These are phyloP conservation scores for Patella pellucida DNA, from an alignment of 2,888 invertebrate genomes.

Conservation along the genomic window DNA sequence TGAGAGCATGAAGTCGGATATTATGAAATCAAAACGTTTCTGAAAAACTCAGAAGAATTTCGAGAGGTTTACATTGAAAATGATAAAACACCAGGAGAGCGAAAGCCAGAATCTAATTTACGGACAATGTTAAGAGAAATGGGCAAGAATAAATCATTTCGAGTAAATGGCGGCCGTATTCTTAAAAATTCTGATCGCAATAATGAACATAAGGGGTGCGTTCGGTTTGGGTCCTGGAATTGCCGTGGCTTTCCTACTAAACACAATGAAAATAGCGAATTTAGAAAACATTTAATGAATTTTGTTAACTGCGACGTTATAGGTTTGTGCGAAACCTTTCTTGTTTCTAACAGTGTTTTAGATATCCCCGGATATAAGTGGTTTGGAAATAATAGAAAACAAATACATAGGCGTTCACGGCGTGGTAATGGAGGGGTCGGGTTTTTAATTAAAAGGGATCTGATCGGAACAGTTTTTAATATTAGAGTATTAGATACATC, in stretches of 20 bases:
- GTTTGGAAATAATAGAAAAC: slow-evolving; percentile 7
- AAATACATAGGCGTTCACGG: background rate
- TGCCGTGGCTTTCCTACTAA: background rate
- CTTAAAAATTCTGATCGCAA: background rate
- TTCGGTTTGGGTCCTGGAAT: slow-evolving; percentile 7
- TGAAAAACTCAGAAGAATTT: background rate
- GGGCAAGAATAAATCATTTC: background rate
- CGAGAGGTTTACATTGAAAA: background rate
- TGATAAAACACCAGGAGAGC: background rate
- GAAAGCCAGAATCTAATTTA: background rate
- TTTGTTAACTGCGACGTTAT: background rate
- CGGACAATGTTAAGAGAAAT: background rate
- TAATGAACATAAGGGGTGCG: background rate
- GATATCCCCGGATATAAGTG: slow-evolving; percentile 1
- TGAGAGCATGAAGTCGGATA: background rate
- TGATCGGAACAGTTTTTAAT: slow-evolving; percentile 7
- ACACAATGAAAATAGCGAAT: background rate
- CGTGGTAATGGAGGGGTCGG: slow-evolving; percentile 5
- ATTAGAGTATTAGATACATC: background rate
- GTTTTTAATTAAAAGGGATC: background rate
- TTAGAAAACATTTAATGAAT: slow-evolving; percentile 2
- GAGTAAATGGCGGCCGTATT: background rate
- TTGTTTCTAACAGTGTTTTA: background rate
- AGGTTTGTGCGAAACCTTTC: background rate
- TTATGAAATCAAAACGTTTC: background rate